phyloP scores from a whole-genome alignment of 2,113 vertebrate genomes.

The Toxotes chatareus region DNA sequence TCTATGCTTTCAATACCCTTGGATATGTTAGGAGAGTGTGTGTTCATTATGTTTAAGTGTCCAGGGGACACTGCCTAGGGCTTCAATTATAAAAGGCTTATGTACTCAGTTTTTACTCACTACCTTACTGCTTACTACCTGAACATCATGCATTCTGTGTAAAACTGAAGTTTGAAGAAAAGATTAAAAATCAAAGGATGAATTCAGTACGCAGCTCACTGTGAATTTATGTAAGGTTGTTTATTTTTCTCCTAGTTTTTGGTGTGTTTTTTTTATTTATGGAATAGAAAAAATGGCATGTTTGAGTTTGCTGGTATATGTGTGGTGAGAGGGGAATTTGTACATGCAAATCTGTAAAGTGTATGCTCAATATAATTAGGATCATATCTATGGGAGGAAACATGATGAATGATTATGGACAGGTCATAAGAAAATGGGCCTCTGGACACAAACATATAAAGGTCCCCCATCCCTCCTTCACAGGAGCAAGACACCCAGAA shows the following conservation, averaged over 20 bases:
- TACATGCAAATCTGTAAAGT: too few species aligned
- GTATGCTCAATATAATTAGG: too few species aligned
- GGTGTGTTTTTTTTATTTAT: not conserved
- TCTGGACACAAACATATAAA: too few species aligned
- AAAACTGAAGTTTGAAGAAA: not conserved
- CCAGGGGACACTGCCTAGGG: not conserved
- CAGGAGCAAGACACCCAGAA: too few species aligned
- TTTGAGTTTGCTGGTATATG: too few species aligned
- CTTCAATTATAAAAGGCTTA: conserved; percentile 41
- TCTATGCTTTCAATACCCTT: conserved; percentile 12
- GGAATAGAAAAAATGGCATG: too few species aligned
- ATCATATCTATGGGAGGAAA: too few species aligned
- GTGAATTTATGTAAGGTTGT: not conserved
- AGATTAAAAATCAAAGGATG: not conserved
- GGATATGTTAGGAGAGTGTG: not conserved
- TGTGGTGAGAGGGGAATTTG: too few species aligned
- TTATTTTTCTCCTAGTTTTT: not conserved
- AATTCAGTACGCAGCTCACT: not conserved
- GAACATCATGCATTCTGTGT: conserved; percentile 5
- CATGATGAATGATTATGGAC: too few species aligned
- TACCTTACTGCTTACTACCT: not conserved
- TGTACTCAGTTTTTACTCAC: conserved; percentile 11
- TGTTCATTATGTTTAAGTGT: conserved; percentile 22
- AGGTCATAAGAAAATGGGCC: too few species aligned
- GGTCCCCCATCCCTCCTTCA: too few species aligned